Evolutionary conservation across 1,140 invertebrate species (phyloP), one percentile per base, ranked within the genome.

Genomic region (Reticulitermes speratus): DNA sequence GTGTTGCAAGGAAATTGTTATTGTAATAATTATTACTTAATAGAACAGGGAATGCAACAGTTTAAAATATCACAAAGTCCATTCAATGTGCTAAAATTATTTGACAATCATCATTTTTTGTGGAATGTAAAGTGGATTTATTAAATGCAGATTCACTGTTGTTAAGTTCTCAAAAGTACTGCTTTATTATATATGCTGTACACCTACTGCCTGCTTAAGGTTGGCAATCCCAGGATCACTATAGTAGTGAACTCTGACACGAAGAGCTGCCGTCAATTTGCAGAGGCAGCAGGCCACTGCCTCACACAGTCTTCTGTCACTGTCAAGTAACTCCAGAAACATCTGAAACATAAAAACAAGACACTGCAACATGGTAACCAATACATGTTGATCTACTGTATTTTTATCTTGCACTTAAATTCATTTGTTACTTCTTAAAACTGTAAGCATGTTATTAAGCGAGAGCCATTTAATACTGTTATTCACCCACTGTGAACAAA

Each of bases 141-240:
- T 55, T 16, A 5, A 21, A 21, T 16, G 19, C 19, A 55, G 5
- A 21, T 21, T 5, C 3, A 55, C 2, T 19, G 19, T 21, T 48
- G 48, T 11, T 11, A 55, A 19, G 52, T 21, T 16, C 5, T 16
- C 5, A 21, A 16, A 55, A 52, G 52, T 16, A 52, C 5, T 55
- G 52, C 0, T 55, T 21, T 16, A 1, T 21, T 19, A 21, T 5
- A 55, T 16, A 6, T 19, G 14, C 19, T 0, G 14, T 16, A 55
- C 9, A 55, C 83, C 88, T 89, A 91, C 89, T 87, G 89, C 91
- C 87, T 92, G 90, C 85, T 91, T 92, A 86, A 90, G 90, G 89
- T 92, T 93, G 85, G 90, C 90, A 44, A 92, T 89, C 84, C 89
- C 90, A 25, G 92, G 91, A 89, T 93, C 92, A 87, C 90, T 91